A percentile compares a stretch with the other conserved stretches of the same genome.
Conservation (phyloP, 2,888 invertebrate genomes). For the Pandemis cinnamomeana region DNA sequence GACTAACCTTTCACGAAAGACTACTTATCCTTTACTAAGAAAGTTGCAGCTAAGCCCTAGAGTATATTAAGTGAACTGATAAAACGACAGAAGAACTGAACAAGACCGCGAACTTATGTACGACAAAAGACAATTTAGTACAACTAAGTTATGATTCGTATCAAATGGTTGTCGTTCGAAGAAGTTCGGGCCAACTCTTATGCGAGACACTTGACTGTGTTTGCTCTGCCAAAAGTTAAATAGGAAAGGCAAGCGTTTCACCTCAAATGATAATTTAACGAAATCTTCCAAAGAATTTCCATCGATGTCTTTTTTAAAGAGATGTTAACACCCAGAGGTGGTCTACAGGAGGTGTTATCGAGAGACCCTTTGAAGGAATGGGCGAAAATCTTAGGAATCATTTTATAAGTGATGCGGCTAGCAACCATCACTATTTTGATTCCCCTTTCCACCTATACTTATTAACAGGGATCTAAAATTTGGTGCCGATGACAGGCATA, state of each 20-base stretch:
- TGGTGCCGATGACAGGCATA: too few relatives aligned
- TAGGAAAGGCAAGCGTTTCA: neutral
- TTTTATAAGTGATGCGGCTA: too few relatives aligned
- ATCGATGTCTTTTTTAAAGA: neutral
- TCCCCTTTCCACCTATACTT: too few relatives aligned
- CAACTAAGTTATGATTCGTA: constrained; percentile 3
- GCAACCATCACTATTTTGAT: too few relatives aligned
- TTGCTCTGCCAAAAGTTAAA: neutral
- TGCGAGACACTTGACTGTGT: neutral
- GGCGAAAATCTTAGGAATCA: too few relatives aligned
- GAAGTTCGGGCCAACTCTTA: neutral
- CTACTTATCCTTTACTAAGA: neutral
- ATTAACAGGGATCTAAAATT: too few relatives aligned
- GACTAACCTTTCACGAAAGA: too few relatives aligned
- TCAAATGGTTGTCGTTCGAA: neutral
- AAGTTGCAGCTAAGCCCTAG: neutral
- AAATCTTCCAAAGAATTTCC: neutral
- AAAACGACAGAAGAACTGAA: neutral
- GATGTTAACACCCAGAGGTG: too few relatives aligned
- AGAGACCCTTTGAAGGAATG: too few relatives aligned
- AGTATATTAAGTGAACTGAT: neutral
- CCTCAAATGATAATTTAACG: neutral
- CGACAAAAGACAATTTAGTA: neutral
- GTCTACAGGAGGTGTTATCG: too few relatives aligned
- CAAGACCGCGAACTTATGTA: neutral